These are phyloP conservation scores for Diogma glabrata DNA, from an alignment of 2,888 invertebrate species.

Conservation along the genomic window DNA sequence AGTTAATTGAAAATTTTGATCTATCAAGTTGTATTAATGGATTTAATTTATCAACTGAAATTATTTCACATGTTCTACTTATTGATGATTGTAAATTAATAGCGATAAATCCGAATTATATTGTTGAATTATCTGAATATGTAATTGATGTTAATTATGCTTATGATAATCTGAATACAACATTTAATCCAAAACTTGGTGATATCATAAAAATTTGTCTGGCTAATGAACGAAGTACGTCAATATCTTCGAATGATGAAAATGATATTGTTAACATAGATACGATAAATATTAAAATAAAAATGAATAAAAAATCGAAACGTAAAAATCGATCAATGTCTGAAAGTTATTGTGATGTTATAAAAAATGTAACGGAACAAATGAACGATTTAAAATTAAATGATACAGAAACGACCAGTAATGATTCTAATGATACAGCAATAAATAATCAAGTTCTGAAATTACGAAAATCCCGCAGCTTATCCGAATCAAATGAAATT, in stretches of 20 bases:
- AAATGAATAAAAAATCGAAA: conserved; percentile 10
- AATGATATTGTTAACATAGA: not conserved
- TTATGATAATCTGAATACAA: not conserved
- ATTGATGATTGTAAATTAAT: conserved; percentile 4
- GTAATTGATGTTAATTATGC: not conserved
- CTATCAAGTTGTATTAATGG: not conserved
- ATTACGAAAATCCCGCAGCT: conserved; percentile 23
- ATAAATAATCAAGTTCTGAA: not conserved
- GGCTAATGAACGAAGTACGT: not conserved
- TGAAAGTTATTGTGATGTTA: conserved; percentile 45
- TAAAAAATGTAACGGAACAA: conserved; percentile 21
- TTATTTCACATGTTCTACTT: not conserved
- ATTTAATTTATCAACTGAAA: not conserved
- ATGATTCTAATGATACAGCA: not conserved
- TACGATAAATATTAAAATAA: not conserved
- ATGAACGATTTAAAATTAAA: not conserved
- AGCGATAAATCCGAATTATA: conserved; percentile 3
- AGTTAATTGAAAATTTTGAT: conserved; percentile 5
- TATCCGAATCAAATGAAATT: conserved; percentile 36
- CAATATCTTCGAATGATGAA: not conserved
- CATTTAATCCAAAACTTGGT: conserved; percentile 4
- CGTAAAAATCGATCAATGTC: conserved; percentile 31
- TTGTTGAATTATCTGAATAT: not conserved
- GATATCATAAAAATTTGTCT: not conserved
- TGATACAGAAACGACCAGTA: not conserved